Conservation (phyloP, 2,113 vertebrate genomes). For the Passer montanus region DNA sequence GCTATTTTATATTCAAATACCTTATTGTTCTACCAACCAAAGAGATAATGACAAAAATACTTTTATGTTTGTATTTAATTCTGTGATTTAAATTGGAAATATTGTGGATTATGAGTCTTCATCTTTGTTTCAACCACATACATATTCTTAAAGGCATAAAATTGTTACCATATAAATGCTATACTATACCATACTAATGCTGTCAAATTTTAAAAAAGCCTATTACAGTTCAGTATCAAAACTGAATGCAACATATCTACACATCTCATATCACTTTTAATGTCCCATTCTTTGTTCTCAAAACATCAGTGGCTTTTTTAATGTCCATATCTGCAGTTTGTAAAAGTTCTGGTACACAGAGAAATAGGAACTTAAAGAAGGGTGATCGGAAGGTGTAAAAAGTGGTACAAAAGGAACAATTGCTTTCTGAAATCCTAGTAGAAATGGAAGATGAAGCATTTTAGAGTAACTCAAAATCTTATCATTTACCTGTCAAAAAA, state of each 20-base stretch:
- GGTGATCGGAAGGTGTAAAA: neutral
- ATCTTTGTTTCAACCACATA: neutral
- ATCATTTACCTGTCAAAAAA: neutral
- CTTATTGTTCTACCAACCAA: neutral
- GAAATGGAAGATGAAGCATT: neutral
- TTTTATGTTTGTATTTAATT: conserved; percentile 50
- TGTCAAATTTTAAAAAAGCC: neutral
- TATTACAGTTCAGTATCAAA: neutral
- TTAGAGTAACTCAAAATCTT: neutral
- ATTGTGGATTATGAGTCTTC: neutral
- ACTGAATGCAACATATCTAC: neutral
- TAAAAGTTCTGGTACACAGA: neutral
- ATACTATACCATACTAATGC: neutral
- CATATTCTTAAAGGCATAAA: neutral
- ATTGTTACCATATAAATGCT: neutral
- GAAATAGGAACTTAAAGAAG: neutral
- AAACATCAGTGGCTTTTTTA: neutral
- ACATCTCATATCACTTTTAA: neutral
- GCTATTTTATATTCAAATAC: neutral
- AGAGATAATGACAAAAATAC: conserved; percentile 9
- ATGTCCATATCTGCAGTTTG: neutral
- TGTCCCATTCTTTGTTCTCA: neutral
- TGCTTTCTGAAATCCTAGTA: neutral
- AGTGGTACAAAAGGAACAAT: neutral
- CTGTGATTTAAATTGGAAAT: neutral